These are phyloP conservation scores for Trichogramma dendrolimi DNA, from an alignment of 2,888 invertebrate species.

Conservation along the genomic window DNA sequence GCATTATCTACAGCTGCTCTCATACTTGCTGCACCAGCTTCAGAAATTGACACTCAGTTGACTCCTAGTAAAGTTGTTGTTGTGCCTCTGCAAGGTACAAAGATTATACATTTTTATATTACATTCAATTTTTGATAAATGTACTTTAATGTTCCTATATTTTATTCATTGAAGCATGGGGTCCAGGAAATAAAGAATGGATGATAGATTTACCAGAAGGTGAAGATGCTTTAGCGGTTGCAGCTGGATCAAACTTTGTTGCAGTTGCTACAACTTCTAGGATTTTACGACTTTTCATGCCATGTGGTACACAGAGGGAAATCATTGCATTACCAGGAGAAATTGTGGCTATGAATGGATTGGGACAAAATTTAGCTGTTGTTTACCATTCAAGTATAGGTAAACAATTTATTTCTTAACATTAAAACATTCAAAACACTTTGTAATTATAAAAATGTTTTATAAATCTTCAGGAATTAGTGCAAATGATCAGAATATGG, in stretches of 20 bases:
- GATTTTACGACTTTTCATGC: constrained; percentile 76
- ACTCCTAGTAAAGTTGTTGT: constrained; percentile 58
- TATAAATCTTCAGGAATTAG: constrained; percentile 44
- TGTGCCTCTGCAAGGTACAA: constrained; percentile 43
- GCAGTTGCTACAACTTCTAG: constrained; percentile 74
- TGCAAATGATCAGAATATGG: constrained; percentile 56
- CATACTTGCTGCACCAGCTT: constrained; percentile 64
- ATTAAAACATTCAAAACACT: background rate
- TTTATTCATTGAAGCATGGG: constrained; percentile 45
- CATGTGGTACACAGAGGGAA: constrained; percentile 83
- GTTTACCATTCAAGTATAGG: constrained; percentile 63
- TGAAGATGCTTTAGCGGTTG: constrained; percentile 70
- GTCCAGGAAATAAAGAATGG: constrained; percentile 83
- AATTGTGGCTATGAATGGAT: constrained; percentile 65
- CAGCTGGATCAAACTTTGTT: constrained; percentile 67
- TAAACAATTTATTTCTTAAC: constrained; percentile 39
- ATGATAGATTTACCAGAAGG: constrained; percentile 69
- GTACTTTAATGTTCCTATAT: background rate
- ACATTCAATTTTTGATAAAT: constrained; percentile 1
- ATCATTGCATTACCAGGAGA: constrained; percentile 70
- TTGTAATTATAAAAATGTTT: background rate
- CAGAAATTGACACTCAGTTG: constrained; percentile 49
- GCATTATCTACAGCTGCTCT: constrained; percentile 77
- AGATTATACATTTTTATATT: background rate
- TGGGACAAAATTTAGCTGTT: constrained; percentile 60